Conservation (phyloP, 2,113 vertebrate species). For the Dunckerocampus dactyliophorus region DNA sequence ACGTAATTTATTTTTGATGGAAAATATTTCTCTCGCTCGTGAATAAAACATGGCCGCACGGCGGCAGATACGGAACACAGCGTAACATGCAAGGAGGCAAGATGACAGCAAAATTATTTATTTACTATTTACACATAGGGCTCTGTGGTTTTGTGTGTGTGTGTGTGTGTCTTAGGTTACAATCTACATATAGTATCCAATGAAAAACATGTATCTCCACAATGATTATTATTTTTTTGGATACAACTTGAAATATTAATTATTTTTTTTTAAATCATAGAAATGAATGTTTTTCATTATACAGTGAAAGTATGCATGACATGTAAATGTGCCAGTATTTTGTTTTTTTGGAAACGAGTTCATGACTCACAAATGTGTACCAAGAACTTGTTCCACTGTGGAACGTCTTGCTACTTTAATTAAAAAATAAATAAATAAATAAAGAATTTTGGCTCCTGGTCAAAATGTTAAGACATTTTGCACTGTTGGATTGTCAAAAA, state of each 20-base stretch:
- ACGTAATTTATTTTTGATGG: slow-evolving; percentile 55
- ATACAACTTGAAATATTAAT: no score
- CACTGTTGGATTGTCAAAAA: no score
- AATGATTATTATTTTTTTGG: no score
- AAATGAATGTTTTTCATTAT: no score
- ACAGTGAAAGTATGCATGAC: not conserved
- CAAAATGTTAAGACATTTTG: no score
- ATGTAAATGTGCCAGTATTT: not conserved
- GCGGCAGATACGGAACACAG: slow-evolving; percentile 20
- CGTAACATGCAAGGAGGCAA: slow-evolving; percentile 17
- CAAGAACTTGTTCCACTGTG: no score
- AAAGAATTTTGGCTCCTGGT: no score
- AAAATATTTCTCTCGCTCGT: slow-evolving; percentile 40
- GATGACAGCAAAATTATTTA: not conserved
- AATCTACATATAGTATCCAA: not conserved
- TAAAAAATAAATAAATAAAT: no score
- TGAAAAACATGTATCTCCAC: no score
- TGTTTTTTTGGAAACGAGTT: not conserved
- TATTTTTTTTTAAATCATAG: no score
- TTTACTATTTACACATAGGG: not conserved
- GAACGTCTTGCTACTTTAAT: no score
- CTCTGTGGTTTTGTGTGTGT: not conserved
- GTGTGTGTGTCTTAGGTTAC: not conserved
- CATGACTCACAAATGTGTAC: no score
- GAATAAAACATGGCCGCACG: slow-evolving; percentile 50